Percentiles rank a stretch among this genome's conserved stretches.
phyloP scores from a whole-genome alignment of 92 coral and sea anemone species.

The Porites cylindrica region DNA sequence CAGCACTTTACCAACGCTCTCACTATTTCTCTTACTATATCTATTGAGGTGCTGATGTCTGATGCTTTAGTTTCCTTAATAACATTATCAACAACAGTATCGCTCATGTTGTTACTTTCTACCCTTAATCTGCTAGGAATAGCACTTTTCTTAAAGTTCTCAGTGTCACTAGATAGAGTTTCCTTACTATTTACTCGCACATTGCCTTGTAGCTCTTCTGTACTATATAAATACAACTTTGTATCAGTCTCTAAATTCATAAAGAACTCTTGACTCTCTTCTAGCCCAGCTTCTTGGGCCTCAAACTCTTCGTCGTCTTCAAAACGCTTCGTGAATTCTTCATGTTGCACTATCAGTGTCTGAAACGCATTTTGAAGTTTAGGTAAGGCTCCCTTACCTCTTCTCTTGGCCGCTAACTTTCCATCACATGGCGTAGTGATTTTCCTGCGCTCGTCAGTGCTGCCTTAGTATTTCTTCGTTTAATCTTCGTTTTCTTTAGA shows the following conservation, averaged over 20 bases:
- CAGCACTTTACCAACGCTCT: too few species aligned
- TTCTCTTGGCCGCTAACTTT: conserved; percentile 44
- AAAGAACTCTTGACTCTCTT: conserved; percentile 42
- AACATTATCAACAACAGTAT: neutral
- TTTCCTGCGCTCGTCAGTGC: conserved; percentile 54
- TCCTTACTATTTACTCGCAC: neutral
- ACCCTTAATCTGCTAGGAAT: neutral
- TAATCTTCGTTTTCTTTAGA: conserved; percentile 46
- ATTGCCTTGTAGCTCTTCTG: neutral
- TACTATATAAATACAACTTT: neutral
- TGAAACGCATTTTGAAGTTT: conserved; percentile 47
- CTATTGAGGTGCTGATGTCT: neutral
- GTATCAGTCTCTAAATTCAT: neutral
- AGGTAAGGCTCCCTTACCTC: conserved; percentile 54
- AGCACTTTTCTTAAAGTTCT: neutral
- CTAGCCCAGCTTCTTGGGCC: conserved; percentile 54
- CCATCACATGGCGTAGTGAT: conserved; percentile 28
- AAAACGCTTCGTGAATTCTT: conserved; percentile 28
- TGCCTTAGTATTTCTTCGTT: conserved; percentile 62
- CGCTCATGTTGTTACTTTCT: neutral
- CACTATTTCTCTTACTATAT: neutral
- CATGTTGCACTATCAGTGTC: conserved; percentile 50
- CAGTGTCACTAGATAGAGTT: neutral
- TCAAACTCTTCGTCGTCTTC: conserved; percentile 59
- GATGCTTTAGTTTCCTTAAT: neutral